A percentile compares a stretch with the other conserved stretches of the same genome.
Conservation (phyloP, 2,888 invertebrate genomes). For the Ophioninae sp. region DNA sequence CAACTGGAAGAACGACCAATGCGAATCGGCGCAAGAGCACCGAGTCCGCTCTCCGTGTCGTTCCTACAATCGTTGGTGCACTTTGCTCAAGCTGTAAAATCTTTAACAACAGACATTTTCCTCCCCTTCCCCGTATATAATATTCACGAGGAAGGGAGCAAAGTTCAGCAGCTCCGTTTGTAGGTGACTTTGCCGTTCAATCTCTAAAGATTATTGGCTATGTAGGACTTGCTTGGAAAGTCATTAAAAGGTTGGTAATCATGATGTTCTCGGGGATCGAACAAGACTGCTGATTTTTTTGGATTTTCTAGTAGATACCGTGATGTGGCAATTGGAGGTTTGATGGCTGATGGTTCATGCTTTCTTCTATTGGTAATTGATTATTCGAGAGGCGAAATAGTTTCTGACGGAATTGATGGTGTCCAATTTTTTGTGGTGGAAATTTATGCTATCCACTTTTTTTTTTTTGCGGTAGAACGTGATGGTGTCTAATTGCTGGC, state of each 20-base stretch:
- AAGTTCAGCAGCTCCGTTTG: conserved; percentile 2
- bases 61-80: neutral
- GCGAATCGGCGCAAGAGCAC: neutral
- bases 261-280: neutral
- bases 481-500: too few species aligned
- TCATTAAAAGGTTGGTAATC: neutral
- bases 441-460: too few species aligned
- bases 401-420: too few species aligned
- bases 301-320: neutral
- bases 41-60: neutral
- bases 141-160: conserved; percentile 2
- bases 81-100: conserved; percentile 5
- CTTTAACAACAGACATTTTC: neutral
- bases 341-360: too few species aligned
- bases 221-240: neutral
- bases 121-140: neutral
- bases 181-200: neutral
- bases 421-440: too few species aligned
- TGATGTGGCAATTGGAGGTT: neutral
- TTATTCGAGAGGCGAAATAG: too few species aligned
- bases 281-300: neutral
- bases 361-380: too few species aligned
- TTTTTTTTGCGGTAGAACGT: too few species aligned
- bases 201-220: neutral
- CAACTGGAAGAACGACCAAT: conserved; percentile 6